These are phyloP conservation scores for Styela plicata DNA, from an alignment of 23 tunicate species.

Conservation along the genomic window DNA sequence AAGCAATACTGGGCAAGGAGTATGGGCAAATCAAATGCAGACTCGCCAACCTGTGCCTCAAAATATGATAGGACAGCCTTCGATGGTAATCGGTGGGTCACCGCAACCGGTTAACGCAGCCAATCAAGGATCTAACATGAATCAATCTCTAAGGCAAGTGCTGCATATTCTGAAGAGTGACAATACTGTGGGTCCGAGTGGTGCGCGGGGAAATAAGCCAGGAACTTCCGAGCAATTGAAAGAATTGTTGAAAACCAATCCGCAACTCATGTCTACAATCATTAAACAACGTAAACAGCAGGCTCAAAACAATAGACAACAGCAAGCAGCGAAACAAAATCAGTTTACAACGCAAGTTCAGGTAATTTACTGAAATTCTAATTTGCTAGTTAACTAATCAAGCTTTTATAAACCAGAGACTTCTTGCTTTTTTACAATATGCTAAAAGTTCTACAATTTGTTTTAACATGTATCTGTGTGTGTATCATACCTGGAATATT, in stretches of 20 bases:
- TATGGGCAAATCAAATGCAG: conserved; percentile 13
- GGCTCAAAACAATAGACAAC: conserved; percentile 26
- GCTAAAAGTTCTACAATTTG: no score
- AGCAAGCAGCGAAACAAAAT: background rate
- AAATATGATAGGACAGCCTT: background rate
- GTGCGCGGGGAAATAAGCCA: conserved; percentile 8
- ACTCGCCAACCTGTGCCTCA: background rate
- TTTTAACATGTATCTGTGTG: background rate
- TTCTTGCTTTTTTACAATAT: no score
- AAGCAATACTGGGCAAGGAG: background rate
- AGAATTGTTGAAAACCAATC: conserved; percentile 41
- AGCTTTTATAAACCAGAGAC: no score
- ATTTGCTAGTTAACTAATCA: no score
- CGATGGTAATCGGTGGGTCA: background rate
- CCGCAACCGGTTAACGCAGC: background rate
- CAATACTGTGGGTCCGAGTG: background rate
- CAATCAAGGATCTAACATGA: no score
- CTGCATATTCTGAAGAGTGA: background rate
- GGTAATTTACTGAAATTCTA: no score
- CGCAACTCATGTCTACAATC: conserved; percentile 54
- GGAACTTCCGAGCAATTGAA: conserved; percentile 24
- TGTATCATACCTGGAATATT: no score
- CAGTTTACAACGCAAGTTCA: background rate
- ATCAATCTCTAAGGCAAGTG: conserved; percentile 2
- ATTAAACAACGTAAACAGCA: conserved; percentile 49